Evolutionary conservation across 2,797 vertebrate species (phyloP), one percentile per base, ranked within the genome.

Genomic region (Sebastes melanostomus): DNA sequence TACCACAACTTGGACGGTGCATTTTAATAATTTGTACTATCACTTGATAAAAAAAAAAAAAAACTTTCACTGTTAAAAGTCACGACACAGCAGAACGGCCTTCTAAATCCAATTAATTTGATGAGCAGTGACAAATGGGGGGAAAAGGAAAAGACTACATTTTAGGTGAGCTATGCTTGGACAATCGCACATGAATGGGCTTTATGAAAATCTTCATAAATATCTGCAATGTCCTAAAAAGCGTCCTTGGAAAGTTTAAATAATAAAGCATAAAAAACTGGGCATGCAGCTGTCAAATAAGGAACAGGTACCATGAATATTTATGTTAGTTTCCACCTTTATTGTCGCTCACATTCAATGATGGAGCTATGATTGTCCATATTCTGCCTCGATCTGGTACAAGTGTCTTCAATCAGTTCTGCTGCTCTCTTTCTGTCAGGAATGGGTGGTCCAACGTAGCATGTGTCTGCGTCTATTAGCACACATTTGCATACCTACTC

Each of bases 391-490:
- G 2, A 30, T 77, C 42, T 76, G 27, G 42, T 29, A 62, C 56
- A 67, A 79, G 61, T 73, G 74, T 78, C 63, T 81, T 36, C 61
- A 36, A 50, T 81, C 76, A 42, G 72, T 83, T 55, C 73, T 32
- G 54, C 66, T 88, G 88, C 75, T 91, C 84, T 78, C 81, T 68
- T 90, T 92, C 93, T 92, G 86, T 91, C 91, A 91, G 6, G n/a
- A 72, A 66, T 59, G 62, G 84, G 80, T 30, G 80, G 80, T 76
- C 82, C 27, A 9, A 6, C 7, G 71, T n/a, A 81, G 34, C 50
- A 27, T 42, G 16, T 38, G 69, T 77, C 27, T 24, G 38, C 60
- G 25, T 46, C 62, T 29, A 27, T 81, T 60, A 71, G 78, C 80
- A 83, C 66, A 87, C 18, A 86, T 93, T 89, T 89, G 82, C 89